Conservation (phyloP, 2,113 vertebrate genomes). For the Phainopepla nitens region DNA sequence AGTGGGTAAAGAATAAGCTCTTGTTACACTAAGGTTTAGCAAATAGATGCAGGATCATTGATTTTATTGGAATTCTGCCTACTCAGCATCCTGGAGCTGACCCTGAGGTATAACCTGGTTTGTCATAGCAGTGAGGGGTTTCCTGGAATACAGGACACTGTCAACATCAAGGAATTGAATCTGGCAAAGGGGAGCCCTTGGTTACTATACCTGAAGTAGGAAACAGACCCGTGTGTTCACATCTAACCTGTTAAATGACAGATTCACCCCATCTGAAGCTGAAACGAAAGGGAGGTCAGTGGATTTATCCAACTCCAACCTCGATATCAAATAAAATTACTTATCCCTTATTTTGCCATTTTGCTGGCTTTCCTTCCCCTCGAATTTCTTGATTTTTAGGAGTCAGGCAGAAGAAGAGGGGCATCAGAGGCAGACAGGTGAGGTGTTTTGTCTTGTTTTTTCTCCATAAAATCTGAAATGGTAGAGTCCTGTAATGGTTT, state of each 20-base stretch:
- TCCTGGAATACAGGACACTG: not conserved
- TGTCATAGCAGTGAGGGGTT: not conserved
- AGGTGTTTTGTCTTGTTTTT: not conserved
- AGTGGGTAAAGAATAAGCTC: not conserved
- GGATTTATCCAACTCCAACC: not conserved
- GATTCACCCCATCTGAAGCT: not conserved
- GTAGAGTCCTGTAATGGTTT: not conserved
- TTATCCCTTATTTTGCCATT: not conserved
- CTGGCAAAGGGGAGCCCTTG: not conserved
- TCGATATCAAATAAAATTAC: not conserved
- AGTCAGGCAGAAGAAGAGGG: not conserved
- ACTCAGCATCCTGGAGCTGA: not conserved
- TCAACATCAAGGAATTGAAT: not conserved
- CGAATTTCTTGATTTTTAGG: not conserved
- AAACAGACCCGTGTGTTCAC: accelerated
- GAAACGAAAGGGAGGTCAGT: not conserved
- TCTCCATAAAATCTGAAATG: not conserved
- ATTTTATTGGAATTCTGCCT: not conserved
- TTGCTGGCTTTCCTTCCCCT: not conserved
- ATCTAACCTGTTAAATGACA: not conserved
- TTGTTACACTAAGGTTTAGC: not conserved
- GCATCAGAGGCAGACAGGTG: not conserved
- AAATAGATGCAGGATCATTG: not conserved
- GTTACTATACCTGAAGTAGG: not conserved
- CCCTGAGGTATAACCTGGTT: not conserved